phyloP scores from a whole-genome alignment of 53 echinoderm and acorn worm species.

The Luidia sarsii region DNA sequence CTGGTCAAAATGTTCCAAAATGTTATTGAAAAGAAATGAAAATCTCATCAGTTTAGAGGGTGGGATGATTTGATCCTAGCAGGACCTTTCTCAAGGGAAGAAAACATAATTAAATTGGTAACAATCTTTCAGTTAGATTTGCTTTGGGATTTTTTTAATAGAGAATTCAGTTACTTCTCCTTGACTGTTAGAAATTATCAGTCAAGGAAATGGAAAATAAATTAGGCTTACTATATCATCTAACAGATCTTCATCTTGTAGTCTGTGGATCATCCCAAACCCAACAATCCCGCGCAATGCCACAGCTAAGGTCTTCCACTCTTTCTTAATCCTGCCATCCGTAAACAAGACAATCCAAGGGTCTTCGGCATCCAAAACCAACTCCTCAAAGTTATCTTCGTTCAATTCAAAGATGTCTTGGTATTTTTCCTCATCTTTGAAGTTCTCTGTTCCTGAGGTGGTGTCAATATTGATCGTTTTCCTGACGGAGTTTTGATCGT shows the following conservation, averaged over 20 bases:
- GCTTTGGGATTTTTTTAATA: too few relatives aligned
- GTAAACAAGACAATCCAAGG: conserved; percentile 55
- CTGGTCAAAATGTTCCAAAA: too few relatives aligned
- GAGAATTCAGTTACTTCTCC: too few relatives aligned
- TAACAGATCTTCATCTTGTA: conserved; percentile 54
- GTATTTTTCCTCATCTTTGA: conserved; percentile 49
- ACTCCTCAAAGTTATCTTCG: conserved; percentile 56
- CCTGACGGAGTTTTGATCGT: background rate
- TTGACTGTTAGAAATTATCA: background rate
- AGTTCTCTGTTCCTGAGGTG: background rate
- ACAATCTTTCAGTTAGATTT: too few relatives aligned
- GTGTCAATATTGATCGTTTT: conserved; percentile 41
- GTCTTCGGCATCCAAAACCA: conserved; percentile 40
- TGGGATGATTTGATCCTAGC: too few relatives aligned
- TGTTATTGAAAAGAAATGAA: too few relatives aligned
- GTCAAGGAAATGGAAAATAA: background rate
- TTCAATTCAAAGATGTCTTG: conserved; percentile 51
- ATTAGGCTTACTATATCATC: conserved; percentile 54
- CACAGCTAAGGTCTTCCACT: conserved; percentile 53
- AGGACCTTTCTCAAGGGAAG: too few relatives aligned
- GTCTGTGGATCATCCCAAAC: conserved; percentile 44
- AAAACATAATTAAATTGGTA: too few relatives aligned
- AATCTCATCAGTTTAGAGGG: too few relatives aligned
- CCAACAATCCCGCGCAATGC: conserved; percentile 45
- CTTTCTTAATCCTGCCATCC: conserved; percentile 41